Base-by-base conservation (phyloP, 1,140 invertebrate genomes). In the Anastatus disparis region DNA sequence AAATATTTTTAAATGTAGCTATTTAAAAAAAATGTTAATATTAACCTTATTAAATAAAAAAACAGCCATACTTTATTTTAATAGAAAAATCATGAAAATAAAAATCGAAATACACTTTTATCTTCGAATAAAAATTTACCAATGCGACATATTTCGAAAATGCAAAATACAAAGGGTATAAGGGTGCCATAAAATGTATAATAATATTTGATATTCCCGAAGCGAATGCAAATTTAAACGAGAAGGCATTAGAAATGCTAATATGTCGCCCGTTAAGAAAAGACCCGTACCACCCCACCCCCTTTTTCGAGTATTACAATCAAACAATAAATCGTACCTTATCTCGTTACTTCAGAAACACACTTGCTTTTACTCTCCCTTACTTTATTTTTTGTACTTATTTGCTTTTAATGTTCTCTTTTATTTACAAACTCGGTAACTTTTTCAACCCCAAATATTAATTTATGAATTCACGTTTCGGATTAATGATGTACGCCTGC, bases 281-380 rank as follows among this genome's bases (percentile, higher is more conserved):
- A 42, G n/a, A n/a, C n/a, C n/a, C n/a, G n/a, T n/a, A n/a, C n/a
- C n/a, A n/a, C n/a, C n/a, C n/a, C n/a, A 62, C n/a, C n/a, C n/a
- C 17, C 38, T 24, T 12, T 15, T 31, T n/a, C 42, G n/a, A 62
- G 44, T n/a, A 9, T 22, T 35, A 50, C 44, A 50, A 63, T 63
- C 17, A 50, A 63, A 31, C 44, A 63, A 50, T 63, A 63, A 63
- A 63, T 63, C 15, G 17, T 35, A 50, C 50, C 44, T 50, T 63
- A 63, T 63, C 61, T 63, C 17, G 10, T 2, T 35, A 17, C 44
- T 48, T 63, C 61, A 63, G 61, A 61, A 61, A 31, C 42, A 61
- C 24, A 46, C 26, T 6, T n/a, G 40, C 42, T 59, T 48, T 26
- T n/a, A n/a, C n/a, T n/a, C 44, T 12, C 22, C 61, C n/a, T 8